phyloP scores from a whole-genome alignment of 2,113 vertebrate species.

The Rhizomys pruinosus region DNA sequence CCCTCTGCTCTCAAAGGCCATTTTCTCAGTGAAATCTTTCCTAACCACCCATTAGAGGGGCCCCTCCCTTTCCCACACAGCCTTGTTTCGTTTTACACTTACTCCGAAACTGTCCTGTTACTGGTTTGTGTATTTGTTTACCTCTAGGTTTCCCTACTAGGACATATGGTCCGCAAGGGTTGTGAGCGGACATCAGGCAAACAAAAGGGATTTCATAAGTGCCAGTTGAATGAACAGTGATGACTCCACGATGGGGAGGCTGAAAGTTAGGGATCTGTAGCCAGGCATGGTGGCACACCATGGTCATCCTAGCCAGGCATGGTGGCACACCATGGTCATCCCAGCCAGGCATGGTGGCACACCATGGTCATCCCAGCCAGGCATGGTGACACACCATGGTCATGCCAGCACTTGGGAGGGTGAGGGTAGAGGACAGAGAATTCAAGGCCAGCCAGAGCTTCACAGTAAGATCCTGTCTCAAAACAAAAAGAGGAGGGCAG shows the following conservation, averaged over 20 bases:
- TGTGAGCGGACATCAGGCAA: background rate
- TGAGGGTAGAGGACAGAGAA: background rate
- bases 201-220: background rate
- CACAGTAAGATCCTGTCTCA: too few species aligned
- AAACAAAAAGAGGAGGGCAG: background rate
- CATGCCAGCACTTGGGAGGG: background rate
- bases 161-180: background rate
- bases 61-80: conserved; percentile 1
- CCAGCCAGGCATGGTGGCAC: too few species aligned
- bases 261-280: background rate
- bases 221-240: background rate
- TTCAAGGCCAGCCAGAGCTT: background rate
- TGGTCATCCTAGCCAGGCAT: too few species aligned
- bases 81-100: conserved; percentile 21
- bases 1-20: background rate
- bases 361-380: too few species aligned
- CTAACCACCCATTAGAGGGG: background rate
- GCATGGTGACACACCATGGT: too few species aligned
- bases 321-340: too few species aligned
- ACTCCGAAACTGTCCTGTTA: background rate
- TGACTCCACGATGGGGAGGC: background rate
- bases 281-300: too few species aligned
- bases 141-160: background rate
- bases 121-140: conserved; percentile 18
- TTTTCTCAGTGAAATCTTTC: conserved; percentile 40